Percentiles rank a stretch among this genome's conserved stretches.
Conservation (phyloP, 2,888 invertebrate species). For the Caenorhabditis plicata region DNA sequence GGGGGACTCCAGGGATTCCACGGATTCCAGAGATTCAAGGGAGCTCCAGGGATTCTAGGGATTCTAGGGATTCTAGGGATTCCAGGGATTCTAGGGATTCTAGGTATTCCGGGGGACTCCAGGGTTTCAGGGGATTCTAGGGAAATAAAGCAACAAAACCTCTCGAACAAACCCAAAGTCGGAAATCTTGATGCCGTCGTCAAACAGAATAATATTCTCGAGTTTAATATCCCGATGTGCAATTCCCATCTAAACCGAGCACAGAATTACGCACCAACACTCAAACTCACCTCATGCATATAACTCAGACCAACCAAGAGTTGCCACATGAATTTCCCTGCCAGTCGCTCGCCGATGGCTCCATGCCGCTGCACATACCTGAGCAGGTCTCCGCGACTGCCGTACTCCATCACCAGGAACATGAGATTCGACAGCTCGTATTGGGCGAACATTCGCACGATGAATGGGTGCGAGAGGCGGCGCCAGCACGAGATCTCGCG, state of each 20-base stretch:
- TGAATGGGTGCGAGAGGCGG: slow-evolving; percentile 34
- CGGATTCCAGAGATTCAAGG: too few species aligned
- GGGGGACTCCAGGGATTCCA: too few species aligned
- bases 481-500: slow-evolving; percentile 58
- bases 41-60: too few species aligned
- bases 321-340: slow-evolving; percentile 66
- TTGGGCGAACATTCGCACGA: slow-evolving; percentile 34
- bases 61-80: too few species aligned
- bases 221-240: slow-evolving; percentile 69
- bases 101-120: too few species aligned
- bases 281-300: slow-evolving; percentile 63
- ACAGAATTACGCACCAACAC: neutral
- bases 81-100: too few species aligned
- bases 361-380: slow-evolving; percentile 67
- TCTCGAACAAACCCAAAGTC: slow-evolving; percentile 68
- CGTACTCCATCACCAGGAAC: slow-evolving; percentile 68
- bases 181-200: slow-evolving; percentile 66
- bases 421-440: slow-evolving; percentile 40
- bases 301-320: slow-evolving; percentile 66
- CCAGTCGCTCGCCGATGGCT: slow-evolving; percentile 65
- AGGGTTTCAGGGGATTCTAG: too few species aligned
- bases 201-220: slow-evolving; percentile 69
- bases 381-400: slow-evolving; percentile 67
- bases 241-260: slow-evolving; percentile 57
- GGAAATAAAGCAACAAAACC: slow-evolving; percentile 1